Percentiles rank a stretch among this genome's conserved stretches.
Conservation (phyloP, 2,888 invertebrate species). For the Drosophila mulleri region DNA sequence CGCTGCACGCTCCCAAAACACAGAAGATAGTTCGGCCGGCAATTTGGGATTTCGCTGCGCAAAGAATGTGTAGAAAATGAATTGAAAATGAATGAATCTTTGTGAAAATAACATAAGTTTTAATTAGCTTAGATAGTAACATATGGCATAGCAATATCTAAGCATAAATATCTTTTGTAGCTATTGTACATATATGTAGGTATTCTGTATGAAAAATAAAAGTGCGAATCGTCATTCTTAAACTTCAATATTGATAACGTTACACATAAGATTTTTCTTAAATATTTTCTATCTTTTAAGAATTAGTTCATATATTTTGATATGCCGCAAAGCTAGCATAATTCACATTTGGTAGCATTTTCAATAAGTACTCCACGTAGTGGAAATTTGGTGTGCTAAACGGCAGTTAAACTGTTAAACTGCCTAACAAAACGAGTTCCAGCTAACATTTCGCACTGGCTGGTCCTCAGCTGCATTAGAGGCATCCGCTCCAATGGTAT, state of each 20-base stretch:
- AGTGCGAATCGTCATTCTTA: no score
- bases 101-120: background rate
- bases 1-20: constrained; percentile 96
- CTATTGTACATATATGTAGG: background rate
- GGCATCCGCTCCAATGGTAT: background rate
- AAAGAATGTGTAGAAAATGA: constrained; percentile 75
- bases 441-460: background rate
- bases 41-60: constrained; percentile 98
- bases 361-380: background rate
- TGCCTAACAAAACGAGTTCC: background rate
- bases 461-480: background rate
- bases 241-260: background rate
- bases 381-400: background rate
- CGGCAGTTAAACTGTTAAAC: background rate
- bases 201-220: background rate
- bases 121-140: background rate
- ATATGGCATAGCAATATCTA: no score
- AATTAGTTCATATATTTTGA: background rate
- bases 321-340: background rate
- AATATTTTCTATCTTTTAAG: background rate
- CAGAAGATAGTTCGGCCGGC: constrained; percentile 95
- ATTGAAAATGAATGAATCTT: background rate
- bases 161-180: background rate
- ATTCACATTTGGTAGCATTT: background rate
- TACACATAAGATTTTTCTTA: background rate